Conservation (phyloP, 1,140 invertebrate genomes). For the Temnothorax longispinosus region DNA sequence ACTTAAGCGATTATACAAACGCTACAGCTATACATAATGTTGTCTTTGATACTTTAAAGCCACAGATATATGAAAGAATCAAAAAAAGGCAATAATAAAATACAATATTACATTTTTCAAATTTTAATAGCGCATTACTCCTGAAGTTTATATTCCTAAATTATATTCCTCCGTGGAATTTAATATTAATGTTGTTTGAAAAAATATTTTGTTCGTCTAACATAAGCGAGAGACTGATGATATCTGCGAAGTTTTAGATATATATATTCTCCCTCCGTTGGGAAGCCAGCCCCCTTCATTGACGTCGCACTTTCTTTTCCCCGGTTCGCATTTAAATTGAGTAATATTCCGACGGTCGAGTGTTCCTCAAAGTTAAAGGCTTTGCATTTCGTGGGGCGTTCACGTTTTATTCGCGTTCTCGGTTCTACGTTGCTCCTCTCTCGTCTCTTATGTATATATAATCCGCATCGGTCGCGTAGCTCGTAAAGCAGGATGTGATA, state of each 20-base stretch:
- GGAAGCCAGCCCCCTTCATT: slow-evolving; percentile 3
- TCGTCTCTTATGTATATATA: slow-evolving; percentile 41
- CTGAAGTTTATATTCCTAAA: not conserved
- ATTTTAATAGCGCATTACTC: not conserved
- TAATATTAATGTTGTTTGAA: not conserved
- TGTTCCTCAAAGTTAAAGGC: slow-evolving; percentile 66
- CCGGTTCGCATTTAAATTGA: slow-evolving; percentile 70
- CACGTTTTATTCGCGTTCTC: slow-evolving; percentile 59
- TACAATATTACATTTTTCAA: not conserved
- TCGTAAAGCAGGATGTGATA: slow-evolving; percentile 64
- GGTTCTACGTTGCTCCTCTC: not conserved
- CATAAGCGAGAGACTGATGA: slow-evolving; percentile 55
- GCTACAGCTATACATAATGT: not conserved
- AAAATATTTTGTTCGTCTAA: slow-evolving; percentile 36
- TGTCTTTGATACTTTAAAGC: slow-evolving; percentile 23
- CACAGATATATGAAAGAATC: not conserved
- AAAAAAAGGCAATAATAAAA: not conserved
- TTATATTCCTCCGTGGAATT: not conserved
- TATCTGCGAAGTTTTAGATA: slow-evolving; percentile 60
- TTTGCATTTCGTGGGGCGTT: slow-evolving; percentile 63
- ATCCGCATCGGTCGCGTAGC: slow-evolving; percentile 30
- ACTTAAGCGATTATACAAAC: slow-evolving; percentile 36
- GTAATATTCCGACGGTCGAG: slow-evolving; percentile 66
- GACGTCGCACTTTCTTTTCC: slow-evolving; percentile 50
- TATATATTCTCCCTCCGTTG: slow-evolving; percentile 44